Evolutionary conservation across 30 jellyfish, hydroid and myxozoan species (phyloP).

Genomic region (Chrysaora quinquecirrha): DNA sequence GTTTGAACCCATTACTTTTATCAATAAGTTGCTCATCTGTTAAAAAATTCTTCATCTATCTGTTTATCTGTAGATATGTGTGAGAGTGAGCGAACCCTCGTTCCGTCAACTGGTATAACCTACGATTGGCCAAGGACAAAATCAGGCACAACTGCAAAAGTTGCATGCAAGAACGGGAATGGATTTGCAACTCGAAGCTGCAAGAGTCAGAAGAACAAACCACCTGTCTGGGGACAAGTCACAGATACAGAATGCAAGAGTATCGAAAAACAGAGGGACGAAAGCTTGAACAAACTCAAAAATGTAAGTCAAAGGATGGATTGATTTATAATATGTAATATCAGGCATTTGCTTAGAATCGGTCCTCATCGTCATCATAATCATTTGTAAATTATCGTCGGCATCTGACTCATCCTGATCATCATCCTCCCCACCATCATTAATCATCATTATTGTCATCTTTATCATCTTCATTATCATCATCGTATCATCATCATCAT

Average conservation of each 20-base stretch:
- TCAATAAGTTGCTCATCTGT: no score
- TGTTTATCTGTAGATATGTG: constrained; percentile 71
- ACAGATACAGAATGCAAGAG: constrained; percentile 26
- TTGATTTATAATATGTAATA: no score
- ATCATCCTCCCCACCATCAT: not conserved
- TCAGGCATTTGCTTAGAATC: no score
- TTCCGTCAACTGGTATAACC: constrained; percentile 11
- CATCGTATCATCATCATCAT: not conserved
- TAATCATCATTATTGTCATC: no score
- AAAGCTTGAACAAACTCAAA: constrained; percentile 12
- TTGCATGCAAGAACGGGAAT: constrained; percentile 31
- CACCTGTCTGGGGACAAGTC: constrained; percentile 51
- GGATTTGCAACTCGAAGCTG: constrained; percentile 62
- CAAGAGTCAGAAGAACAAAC: not conserved
- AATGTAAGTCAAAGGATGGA: constrained; percentile 15
- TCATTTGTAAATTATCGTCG: no score
- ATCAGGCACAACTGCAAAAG: constrained; percentile 12
- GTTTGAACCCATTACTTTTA: no score
- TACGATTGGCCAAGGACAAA: constrained; percentile 50
- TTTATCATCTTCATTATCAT: no score
- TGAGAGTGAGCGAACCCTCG: constrained; percentile 29
- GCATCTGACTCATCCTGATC: no score
- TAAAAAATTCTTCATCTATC: no score
- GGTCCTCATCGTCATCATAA: no score
- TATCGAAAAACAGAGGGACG: constrained; percentile 26